phyloP scores from a whole-genome alignment of 30 jellyfish, hydroid and myxozoan genomes.

The Chironex yamaguchii region DNA sequence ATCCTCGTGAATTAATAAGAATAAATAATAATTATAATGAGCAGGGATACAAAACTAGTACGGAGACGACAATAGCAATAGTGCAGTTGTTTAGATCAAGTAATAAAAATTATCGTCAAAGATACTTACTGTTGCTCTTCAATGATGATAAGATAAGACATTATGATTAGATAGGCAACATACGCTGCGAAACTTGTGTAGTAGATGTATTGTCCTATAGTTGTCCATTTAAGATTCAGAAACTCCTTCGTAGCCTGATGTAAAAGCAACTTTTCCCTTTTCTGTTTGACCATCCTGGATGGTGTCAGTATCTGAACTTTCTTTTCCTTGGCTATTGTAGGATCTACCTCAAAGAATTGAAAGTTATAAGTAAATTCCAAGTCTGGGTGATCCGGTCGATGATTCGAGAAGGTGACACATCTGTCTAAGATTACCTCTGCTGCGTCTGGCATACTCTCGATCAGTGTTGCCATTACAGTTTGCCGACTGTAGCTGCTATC shows the following conservation, averaged over 20 bases:
- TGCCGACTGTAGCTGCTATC: conserved; percentile 18
- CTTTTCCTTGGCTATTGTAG: conserved; percentile 21
- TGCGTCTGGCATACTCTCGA: conserved; percentile 18
- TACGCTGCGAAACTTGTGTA: conserved; percentile 27
- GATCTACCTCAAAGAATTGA: conserved; percentile 49
- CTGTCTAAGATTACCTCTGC: conserved; percentile 51
- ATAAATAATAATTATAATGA: too few species aligned
- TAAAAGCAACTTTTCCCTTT: conserved; percentile 35
- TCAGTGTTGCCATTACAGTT: conserved; percentile 26
- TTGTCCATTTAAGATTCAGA: conserved; percentile 25
- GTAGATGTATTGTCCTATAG: conserved; percentile 34
- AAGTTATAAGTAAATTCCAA: conserved; percentile 29
- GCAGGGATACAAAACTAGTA: too few species aligned
- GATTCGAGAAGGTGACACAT: conserved; percentile 38
- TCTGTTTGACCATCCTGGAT: conserved; percentile 5
- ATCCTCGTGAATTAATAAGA: too few species aligned
- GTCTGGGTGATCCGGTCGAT: conserved; percentile 58
- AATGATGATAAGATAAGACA: conserved; percentile 22
- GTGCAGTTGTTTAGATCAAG: too few species aligned
- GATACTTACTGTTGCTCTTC: conserved; percentile 31
- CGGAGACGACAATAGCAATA: too few species aligned
- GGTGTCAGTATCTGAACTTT: conserved; percentile 42
- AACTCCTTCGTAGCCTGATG: conserved; percentile 5
- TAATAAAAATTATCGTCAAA: too few species aligned
- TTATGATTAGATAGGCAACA: conserved; percentile 10